Percentiles rank a stretch among this genome's conserved stretches.
Evolutionary conservation across 2,888 invertebrate species (phyloP).

Genomic region (Leucoma salicis): DNA sequence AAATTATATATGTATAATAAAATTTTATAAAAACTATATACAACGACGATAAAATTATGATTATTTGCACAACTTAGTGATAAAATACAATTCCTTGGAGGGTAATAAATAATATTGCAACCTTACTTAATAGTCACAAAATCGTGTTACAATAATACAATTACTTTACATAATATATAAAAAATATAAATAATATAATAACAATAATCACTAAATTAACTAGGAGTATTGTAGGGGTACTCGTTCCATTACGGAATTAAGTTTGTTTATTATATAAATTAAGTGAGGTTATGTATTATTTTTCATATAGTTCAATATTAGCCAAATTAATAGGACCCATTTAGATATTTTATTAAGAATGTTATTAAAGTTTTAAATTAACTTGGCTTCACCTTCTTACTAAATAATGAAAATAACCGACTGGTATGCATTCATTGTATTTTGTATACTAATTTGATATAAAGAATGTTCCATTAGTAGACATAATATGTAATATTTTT

Average conservation of each 20-base stretch:
- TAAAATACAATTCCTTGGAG: constrained; percentile 40
- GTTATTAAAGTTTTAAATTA: neutral
- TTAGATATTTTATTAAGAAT: neutral
- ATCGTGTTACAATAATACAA: constrained; percentile 6
- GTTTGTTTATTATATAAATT: neutral
- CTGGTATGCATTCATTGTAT: neutral
- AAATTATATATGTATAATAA: constrained; percentile 3
- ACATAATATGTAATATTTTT: constrained; percentile 9
- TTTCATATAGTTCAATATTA: too few relatives aligned
- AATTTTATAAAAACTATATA: constrained; percentile 14
- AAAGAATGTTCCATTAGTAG: neutral
- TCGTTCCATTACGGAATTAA: constrained; percentile 7
- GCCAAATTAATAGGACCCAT: too few relatives aligned
- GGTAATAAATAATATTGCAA: constrained; percentile 22
- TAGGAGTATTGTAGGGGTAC: constrained; percentile 23
- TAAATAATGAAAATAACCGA: neutral
- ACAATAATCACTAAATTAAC: constrained; percentile 11
- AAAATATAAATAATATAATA: neutral
- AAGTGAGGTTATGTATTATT: too few relatives aligned
- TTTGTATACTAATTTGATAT: neutral
- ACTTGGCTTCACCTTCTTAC: neutral
- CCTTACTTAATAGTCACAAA: constrained; percentile 3
- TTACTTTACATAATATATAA: constrained; percentile 4
- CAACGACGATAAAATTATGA: constrained; percentile 30
- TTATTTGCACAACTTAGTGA: constrained; percentile 27